A percentile compares a stretch with the other conserved stretches of the same genome.
These are phyloP conservation scores for Mongoloraphidia duomilia DNA, from an alignment of 2,888 invertebrate species.

Conservation along the genomic window DNA sequence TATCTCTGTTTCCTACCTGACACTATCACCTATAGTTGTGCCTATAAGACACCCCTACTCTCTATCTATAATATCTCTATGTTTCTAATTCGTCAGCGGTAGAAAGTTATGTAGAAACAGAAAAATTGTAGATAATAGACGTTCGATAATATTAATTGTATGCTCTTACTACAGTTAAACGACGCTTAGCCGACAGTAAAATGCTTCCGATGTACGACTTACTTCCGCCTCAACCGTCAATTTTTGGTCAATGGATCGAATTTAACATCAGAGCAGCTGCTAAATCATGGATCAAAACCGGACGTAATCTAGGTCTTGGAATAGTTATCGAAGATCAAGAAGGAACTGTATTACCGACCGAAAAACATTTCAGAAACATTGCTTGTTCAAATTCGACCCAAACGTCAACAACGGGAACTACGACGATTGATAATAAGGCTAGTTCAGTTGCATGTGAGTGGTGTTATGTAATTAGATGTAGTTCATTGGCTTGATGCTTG, in stretches of 20 bases:
- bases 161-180: constrained; percentile 25
- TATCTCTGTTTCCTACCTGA: no score
- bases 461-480: no score
- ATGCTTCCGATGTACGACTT: constrained; percentile 26
- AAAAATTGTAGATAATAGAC: no score
- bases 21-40: no score
- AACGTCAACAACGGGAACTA: constrained; percentile 11
- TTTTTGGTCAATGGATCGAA: constrained; percentile 29
- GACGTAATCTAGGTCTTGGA: constrained; percentile 29
- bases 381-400: constrained; percentile 20
- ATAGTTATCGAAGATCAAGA: constrained; percentile 47
- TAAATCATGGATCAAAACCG: constrained; percentile 26
- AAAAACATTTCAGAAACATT: constrained; percentile 34
- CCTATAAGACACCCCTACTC: no score
- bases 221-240: neutral
- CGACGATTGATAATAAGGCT: constrained; percentile 4
- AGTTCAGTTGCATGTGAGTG: constrained; percentile 7
- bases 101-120: no score
- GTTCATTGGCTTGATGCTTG: no score
- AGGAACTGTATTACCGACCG: constrained; percentile 33
- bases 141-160: neutral
- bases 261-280: constrained; percentile 33
- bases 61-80: no score
- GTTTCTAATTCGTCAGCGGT: no score
- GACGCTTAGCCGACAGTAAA: constrained; percentile 33